Base-by-base conservation (phyloP, 2,113 vertebrate genomes). In the Oceanodroma tethys region DNA sequence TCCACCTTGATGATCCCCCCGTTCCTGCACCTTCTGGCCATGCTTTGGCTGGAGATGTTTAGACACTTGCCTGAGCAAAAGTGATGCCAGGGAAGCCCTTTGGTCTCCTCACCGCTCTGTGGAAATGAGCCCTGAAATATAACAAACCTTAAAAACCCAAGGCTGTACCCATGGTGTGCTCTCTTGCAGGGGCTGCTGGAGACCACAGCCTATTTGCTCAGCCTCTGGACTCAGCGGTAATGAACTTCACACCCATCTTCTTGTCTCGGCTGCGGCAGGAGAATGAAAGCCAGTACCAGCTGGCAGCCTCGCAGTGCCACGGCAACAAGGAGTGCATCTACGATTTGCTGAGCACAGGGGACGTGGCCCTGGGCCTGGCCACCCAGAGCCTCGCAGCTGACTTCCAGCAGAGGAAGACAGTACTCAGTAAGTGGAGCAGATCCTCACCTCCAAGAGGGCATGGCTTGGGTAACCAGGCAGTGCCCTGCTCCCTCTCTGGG, bases 201-300 rank as follows among this genome's bases (percentile, higher is more conserved):
- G 70, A 79, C 18, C 62, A 88, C 56, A 72, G 52, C 62, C 81
- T 97, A 70, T 96, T 97, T 58, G 3, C 68, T 79, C 86, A 90
- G 34, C 92, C 91, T 47, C 81, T 91, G 73, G 81, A 62, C 30
- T 47, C 90, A 56, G 9, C 7, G 0, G 60, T 72, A 43, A 68
- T 19, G 62, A 95, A 89, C 81, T 97, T 97, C 95, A 95, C 78
- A n/a, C 96, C 95, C 48, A 25, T 75, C 87, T 97, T 96, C 95
- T 94, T 97, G 87, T 96, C 96, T 87, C 40, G 3, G 78, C 96
- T 97, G 74, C 74, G 45, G n/a, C 96, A 91, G 89, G 70, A 94
- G 70, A 96, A 94, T 2, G 84, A 94, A 95, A 96, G 78, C 45
- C 84, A 62, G 40, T 97, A 96, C 36, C 60, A 95, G 78, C 87